Percentiles rank a stretch among this genome's conserved stretches.
These are phyloP conservation scores for Corvus cornix DNA, from an alignment of 2,113 vertebrate genomes.

Conservation along the genomic window DNA sequence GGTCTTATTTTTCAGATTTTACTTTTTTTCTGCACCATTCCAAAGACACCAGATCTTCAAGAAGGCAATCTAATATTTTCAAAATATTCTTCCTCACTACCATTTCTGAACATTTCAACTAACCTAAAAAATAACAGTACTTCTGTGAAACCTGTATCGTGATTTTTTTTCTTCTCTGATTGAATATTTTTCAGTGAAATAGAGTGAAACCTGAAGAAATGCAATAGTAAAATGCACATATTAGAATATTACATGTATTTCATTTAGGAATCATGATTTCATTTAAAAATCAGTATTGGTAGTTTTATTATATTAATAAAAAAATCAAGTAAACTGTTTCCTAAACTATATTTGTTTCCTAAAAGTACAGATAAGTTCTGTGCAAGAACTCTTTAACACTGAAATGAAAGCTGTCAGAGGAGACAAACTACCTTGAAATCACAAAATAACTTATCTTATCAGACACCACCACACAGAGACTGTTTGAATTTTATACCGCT, in stretches of 20 bases:
- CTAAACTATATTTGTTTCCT: not conserved
- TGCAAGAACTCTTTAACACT: not conserved
- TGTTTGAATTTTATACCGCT: not conserved
- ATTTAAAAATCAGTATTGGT: not conserved
- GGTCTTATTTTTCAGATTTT: not conserved
- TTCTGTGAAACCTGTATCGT: not conserved
- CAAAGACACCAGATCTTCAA: not conserved
- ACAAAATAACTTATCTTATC: conserved; percentile 44
- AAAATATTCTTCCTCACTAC: not conserved
- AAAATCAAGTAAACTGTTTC: not conserved
- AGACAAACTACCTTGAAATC: conserved; percentile 40
- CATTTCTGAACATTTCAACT: not conserved
- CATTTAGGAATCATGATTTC: not conserved
- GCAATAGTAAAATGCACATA: not conserved
- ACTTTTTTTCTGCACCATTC: not conserved
- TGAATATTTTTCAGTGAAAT: not conserved
- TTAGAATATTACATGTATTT: not conserved
- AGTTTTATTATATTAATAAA: not conserved
- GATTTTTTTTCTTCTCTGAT: not conserved
- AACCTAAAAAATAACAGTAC: not conserved
- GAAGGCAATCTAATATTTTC: not conserved
- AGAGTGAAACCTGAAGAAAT: not conserved
- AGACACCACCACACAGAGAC: conserved; percentile 11
- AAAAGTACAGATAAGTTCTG: not conserved
- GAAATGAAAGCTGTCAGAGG: conserved; percentile 6